Evolutionary conservation across 2,888 invertebrate species (phyloP).

Genomic region (Tricholauxania praeusta): DNA sequence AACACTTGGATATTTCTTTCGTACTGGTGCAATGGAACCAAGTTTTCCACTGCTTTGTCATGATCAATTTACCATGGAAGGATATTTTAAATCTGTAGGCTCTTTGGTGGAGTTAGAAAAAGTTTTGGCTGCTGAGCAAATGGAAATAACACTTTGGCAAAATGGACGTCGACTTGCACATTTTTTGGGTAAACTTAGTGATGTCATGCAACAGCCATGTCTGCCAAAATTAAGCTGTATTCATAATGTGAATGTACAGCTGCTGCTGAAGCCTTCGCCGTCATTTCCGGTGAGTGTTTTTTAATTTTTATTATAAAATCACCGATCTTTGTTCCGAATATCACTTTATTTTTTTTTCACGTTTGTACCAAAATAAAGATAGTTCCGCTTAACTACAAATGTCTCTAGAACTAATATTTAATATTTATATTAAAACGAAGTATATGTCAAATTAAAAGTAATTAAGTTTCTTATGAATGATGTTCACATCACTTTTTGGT

Average conservation of each 20-base stretch:
- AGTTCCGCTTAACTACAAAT: no score
- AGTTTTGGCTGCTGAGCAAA: slow-evolving; percentile 55
- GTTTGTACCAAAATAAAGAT: no score
- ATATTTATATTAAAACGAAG: no score
- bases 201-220: slow-evolving; percentile 57
- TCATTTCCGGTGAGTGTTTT: slow-evolving; percentile 60
- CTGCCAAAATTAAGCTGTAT: slow-evolving; percentile 56
- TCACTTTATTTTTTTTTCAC: no score
- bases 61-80: slow-evolving; percentile 64
- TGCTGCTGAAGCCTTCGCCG: slow-evolving; percentile 63
- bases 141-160: slow-evolving; percentile 66
- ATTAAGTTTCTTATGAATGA: no score
- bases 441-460: no score
- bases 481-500: no score
- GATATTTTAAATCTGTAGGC: slow-evolving; percentile 60
- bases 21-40: slow-evolving; percentile 64
- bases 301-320: background rate
- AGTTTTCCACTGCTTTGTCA: slow-evolving; percentile 65
- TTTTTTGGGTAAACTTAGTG: slow-evolving; percentile 60
- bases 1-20: slow-evolving; percentile 64
- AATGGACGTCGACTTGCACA: slow-evolving; percentile 65
- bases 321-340: no score
- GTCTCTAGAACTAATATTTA: no score
- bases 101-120: slow-evolving; percentile 57
- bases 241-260: slow-evolving; percentile 60